phyloP scores from a whole-genome alignment of 2,797 vertebrate species.

The Melanotaenia pygmaea region DNA sequence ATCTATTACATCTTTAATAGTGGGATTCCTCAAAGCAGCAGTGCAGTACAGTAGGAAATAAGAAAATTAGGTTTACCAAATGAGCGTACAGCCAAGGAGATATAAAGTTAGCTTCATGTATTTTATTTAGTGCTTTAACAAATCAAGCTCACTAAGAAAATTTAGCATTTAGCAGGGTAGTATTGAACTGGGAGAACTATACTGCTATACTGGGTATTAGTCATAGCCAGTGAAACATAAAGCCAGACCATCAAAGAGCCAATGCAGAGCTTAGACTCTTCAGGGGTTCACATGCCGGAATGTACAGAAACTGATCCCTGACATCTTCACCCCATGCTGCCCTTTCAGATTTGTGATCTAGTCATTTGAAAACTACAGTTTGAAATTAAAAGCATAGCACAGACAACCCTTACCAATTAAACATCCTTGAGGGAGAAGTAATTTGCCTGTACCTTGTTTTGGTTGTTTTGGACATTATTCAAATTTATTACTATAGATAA shows the following conservation, averaged over 20 bases:
- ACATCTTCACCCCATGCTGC: constrained; percentile 20
- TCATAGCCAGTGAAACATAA: constrained; percentile 30
- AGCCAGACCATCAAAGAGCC: constrained; percentile 37
- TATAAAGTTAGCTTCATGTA: constrained; percentile 7
- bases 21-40: constrained; percentile 28
- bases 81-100: neutral
- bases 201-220: neutral
- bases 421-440: neutral
- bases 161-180: neutral
- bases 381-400: neutral
- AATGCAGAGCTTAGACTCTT: constrained; percentile 39
- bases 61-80: constrained; percentile 16
- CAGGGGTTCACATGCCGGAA: constrained; percentile 26
- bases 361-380: constrained; percentile 25
- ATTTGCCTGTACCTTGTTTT: neutral
- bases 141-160: constrained; percentile 8
- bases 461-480: neutral
- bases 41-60: constrained; percentile 4
- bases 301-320: constrained; percentile 22
- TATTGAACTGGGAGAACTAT: neutral
- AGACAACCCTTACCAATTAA: constrained; percentile 9
- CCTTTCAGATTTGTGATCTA: constrained; percentile 26
- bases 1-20: constrained; percentile 39
- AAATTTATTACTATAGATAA: neutral
- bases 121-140: constrained; percentile 5